Percentiles rank a stretch among this genome's conserved stretches.
Conservation (phyloP, 2,113 vertebrate species). For the Eleginops maclovinus region DNA sequence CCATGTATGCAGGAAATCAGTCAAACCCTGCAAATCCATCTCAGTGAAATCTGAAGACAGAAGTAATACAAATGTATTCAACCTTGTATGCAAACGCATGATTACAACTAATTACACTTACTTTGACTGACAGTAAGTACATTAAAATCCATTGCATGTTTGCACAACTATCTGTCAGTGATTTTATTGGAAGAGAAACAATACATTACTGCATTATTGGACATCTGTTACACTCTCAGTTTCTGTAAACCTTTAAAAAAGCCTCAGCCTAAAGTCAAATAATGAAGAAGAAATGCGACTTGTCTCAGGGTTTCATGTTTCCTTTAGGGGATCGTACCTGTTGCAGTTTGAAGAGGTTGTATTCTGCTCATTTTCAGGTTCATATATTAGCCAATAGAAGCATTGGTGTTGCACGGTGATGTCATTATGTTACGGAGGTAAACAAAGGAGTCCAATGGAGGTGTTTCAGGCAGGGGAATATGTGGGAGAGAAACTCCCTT, state of each 20-base stretch:
- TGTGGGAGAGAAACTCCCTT: too few relatives aligned
- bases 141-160: background rate
- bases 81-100: too few relatives aligned
- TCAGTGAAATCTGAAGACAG: background rate
- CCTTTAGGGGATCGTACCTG: fast-evolving
- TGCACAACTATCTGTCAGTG: background rate
- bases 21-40: background rate
- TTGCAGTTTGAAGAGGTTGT: background rate
- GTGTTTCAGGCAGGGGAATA: too few relatives aligned
- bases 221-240: background rate
- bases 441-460: too few relatives aligned
- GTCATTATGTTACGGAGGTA: too few relatives aligned
- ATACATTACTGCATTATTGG: background rate
- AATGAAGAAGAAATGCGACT: background rate
- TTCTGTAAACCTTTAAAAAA: background rate
- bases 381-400: too few relatives aligned
- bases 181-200: background rate
- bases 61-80: background rate
- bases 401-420: too few relatives aligned
- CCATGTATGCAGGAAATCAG: background rate
- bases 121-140: background rate
- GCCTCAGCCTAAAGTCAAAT: background rate
- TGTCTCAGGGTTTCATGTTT: background rate
- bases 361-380: background rate
- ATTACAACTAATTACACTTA: background rate